These are phyloP conservation scores for Cephus pygmeus DNA, from an alignment of 2,888 invertebrate genomes.

Conservation along the genomic window DNA sequence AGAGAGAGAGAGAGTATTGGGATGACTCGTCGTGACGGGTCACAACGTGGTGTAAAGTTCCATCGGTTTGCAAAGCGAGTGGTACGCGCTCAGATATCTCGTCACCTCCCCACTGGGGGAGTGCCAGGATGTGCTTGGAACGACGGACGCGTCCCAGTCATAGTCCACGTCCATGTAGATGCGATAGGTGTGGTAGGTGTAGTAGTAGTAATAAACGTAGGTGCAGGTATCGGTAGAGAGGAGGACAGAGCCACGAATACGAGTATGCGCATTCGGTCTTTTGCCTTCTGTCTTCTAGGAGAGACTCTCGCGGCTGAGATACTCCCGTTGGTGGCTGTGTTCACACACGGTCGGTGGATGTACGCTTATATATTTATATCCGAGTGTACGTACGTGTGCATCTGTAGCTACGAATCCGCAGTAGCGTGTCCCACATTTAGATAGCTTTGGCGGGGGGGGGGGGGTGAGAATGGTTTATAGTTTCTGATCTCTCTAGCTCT, in stretches of 20 bases:
- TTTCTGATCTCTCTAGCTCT: background rate
- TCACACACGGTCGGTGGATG: background rate
- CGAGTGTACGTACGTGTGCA: too few relatives aligned
- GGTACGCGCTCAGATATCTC: slow-evolving; percentile 49
- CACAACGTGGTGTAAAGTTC: slow-evolving; percentile 32
- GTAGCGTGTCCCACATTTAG: slow-evolving; percentile 60
- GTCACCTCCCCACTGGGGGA: slow-evolving; percentile 59
- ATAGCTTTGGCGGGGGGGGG: slow-evolving; percentile 41
- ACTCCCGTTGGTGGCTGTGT: background rate
- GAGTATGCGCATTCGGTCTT: too few relatives aligned
- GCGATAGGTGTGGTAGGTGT: too few relatives aligned
- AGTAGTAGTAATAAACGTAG: too few relatives aligned
- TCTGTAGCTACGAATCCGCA: too few relatives aligned
- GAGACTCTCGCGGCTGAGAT: too few relatives aligned
- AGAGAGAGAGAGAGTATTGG: background rate
- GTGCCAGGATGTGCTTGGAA: slow-evolving; percentile 66
- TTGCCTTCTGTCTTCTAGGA: too few relatives aligned
- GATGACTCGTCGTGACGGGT: background rate
- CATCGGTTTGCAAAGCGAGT: slow-evolving; percentile 26
- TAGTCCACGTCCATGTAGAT: slow-evolving; percentile 37
- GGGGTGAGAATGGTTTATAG: background rate
- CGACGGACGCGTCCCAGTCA: slow-evolving; percentile 52
- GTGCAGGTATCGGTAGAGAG: too few relatives aligned
- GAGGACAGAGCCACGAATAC: too few relatives aligned
- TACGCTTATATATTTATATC: too few relatives aligned